Conservation (phyloP, 2,888 invertebrate genomes). For the Tenthredo scrophulariae region DNA sequence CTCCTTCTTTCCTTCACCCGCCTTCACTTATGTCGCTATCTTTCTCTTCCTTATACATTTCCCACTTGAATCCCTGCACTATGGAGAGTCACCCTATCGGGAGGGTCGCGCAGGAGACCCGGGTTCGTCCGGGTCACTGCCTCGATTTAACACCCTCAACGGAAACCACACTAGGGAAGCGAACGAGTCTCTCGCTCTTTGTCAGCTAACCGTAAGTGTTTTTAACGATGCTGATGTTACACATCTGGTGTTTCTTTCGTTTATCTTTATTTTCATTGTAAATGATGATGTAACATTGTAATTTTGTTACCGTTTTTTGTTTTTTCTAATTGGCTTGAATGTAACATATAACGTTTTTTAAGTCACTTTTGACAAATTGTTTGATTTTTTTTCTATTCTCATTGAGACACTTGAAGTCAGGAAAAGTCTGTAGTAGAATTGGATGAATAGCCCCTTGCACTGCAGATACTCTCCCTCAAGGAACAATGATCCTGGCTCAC, state of each 20-base stretch:
- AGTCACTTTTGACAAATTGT: not conserved
- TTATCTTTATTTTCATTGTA: not conserved
- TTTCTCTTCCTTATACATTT: not conserved
- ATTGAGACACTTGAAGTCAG: not conserved
- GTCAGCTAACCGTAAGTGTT: conserved; percentile 29
- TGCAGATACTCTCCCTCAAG: not conserved
- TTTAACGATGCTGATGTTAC: conserved; percentile 15
- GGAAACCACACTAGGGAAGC: conserved; percentile 26
- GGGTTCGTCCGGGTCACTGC: conserved; percentile 19
- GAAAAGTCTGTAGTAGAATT: conserved; percentile 24
- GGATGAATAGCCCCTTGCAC: not conserved
- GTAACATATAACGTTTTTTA: not conserved
- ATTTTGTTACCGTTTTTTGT: not conserved
- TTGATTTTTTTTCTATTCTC: not conserved
- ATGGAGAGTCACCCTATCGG: conserved; percentile 40
- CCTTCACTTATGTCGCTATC: conserved; percentile 50
- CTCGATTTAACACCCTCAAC: conserved; percentile 39
- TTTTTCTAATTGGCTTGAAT: not conserved
- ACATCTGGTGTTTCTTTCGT: not conserved
- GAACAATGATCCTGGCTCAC: conserved; percentile 23
- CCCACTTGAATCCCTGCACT: conserved; percentile 4
- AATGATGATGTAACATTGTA: not conserved
- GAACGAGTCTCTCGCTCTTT: conserved; percentile 2
- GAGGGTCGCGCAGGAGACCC: conserved; percentile 20
- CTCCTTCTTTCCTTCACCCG: conserved; percentile 47